Evolutionary conservation across 2,888 invertebrate species (phyloP).

Genomic region (Hydrotaea cyrtoneurina): DNA sequence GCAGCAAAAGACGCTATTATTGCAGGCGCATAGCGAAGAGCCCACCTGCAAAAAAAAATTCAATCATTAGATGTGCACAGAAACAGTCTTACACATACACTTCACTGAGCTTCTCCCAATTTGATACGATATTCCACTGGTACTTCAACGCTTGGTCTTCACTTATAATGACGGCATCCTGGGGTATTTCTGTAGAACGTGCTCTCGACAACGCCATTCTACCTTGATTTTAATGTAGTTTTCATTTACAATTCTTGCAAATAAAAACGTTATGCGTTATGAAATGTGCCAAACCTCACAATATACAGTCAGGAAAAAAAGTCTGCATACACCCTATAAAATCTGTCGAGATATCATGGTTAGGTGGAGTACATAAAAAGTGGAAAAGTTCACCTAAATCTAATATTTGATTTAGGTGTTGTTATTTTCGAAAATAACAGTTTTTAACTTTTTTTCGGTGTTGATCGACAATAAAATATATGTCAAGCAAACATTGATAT

Average conservation of each 20-base stretch:
- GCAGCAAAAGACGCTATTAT: slow-evolving; percentile 82
- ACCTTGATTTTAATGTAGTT: slow-evolving; percentile 43
- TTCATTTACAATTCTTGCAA: slow-evolving; percentile 28
- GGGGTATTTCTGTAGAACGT: slow-evolving; percentile 80
- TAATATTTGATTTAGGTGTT: too few species aligned
- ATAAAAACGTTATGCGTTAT: slow-evolving; percentile 23
- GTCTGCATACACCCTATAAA: too few species aligned
- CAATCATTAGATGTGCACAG: slow-evolving; percentile 18
- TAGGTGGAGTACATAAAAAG: too few species aligned
- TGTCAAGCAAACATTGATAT: too few species aligned
- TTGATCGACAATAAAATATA: too few species aligned
- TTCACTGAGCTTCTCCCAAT: slow-evolving; percentile 84
- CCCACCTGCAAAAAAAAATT: slow-evolving; percentile 80
- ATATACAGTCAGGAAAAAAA: too few species aligned
- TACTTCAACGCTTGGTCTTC: slow-evolving; percentile 84
- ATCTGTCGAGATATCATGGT: too few species aligned
- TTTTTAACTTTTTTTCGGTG: too few species aligned
- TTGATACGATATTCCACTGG: slow-evolving; percentile 83
- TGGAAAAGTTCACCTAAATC: too few species aligned
- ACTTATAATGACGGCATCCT: slow-evolving; percentile 83
- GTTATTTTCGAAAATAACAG: too few species aligned
- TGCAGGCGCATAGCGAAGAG: slow-evolving; percentile 82
- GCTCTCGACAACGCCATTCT: slow-evolving; percentile 83
- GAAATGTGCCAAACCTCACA: too few species aligned
- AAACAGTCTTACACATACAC: slow-evolving; percentile 82